Base-by-base conservation (phyloP, 2,888 invertebrate species). In the Euzetes globulus region DNA sequence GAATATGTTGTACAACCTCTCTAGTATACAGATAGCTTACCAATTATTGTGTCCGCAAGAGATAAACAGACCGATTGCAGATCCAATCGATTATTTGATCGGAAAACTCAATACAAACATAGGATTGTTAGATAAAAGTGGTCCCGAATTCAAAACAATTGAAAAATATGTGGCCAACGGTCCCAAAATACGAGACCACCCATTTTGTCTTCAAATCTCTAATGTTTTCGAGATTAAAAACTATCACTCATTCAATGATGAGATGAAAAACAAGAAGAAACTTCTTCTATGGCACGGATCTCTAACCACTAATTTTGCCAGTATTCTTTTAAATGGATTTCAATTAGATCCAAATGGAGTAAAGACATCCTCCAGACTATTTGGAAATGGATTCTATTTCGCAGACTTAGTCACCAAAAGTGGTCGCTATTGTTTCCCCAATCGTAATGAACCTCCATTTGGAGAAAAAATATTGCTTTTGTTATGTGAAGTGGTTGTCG, bases 371-470 rank as follows among this genome's bases (percentile, higher is more conserved):
- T 85, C 85, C 41, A 87, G 87, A 81, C 98, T 99, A 98, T 99
- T 99, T 83, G 98, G 98, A 77, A 99, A 98, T 85, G 99, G 97
- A 81, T 87, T 92, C 75, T 96, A 96, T 84, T 97, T 98, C 84
- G 97, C 97, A 13, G 98, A 99, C 83, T 97, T 97, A 95, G 96
- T 97, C 1, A 92, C 94, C 9, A 99, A 99, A 83, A 95, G 95
- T 0, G 97, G 96, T 11, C 97, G 97, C 84, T 98, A 97, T 83
- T 98, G 97, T 84, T 88, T 87, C 81, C 90, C 95, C 1, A 88
- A 85, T 78, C 85, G 84, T 15, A 80, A 82, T 27, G n/a, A n/a
- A n/a, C n/a, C n/a, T n/a, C n/a, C n/a, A n/a, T n/a, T n/a, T n/a
- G n/a, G n/a, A n/a, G n/a, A n/a, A 88, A 88, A 81, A 87, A 90